Evolutionary conservation across 2,797 vertebrate genomes (phyloP), one percentile per base, ranked within the genome.

Genomic region (Syngnathus rostellatus): DNA sequence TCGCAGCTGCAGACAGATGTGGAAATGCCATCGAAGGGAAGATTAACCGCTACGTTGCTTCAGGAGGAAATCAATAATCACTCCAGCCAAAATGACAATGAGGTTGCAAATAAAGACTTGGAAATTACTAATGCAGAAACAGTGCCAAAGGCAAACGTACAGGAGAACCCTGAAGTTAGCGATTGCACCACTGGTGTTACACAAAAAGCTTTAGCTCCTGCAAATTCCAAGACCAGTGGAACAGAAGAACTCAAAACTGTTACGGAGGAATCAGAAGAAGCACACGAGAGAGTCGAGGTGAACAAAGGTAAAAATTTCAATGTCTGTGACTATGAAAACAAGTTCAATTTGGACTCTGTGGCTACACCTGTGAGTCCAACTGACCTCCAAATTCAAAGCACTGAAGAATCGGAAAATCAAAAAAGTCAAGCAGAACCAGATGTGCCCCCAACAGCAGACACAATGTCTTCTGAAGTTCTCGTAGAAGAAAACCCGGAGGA

Each of bases 1-100:
- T 43, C 70, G 43, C 69, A 72, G 37, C 31, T n/a, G 65, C 64
- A 70, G n/a, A 66, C 21, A 23, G 63, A 73, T 14, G 16, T 25
- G 9, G 63, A 69, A 43, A 62, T 46, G 25, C 54, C 59, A 67
- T 63, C 37, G 8, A 38, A 65, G 68, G 68, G 67, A 25, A 72
- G 66, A 58, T 57, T 2, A 8, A 43, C 67, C 58, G 62, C 70
- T 62, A 66, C 61, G 0, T 58, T 67, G 57, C 21, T 53, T 45
- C 16, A 31, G 25, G 64, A 65, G 50, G 68, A 64, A 45, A 3
- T 67, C 25, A 68, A 75, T 55, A 31, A 25, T 25, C 4, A 31
- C 23, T 11, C 11, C 63, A 72, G 59, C 64, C 69, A 71, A 64
- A 70, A 9, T 38, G 31, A 23, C 38, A 38, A 43, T 68, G 73